Evolutionary conservation across 2,888 invertebrate species (phyloP).

Genomic region (Melinaea menophilus): DNA sequence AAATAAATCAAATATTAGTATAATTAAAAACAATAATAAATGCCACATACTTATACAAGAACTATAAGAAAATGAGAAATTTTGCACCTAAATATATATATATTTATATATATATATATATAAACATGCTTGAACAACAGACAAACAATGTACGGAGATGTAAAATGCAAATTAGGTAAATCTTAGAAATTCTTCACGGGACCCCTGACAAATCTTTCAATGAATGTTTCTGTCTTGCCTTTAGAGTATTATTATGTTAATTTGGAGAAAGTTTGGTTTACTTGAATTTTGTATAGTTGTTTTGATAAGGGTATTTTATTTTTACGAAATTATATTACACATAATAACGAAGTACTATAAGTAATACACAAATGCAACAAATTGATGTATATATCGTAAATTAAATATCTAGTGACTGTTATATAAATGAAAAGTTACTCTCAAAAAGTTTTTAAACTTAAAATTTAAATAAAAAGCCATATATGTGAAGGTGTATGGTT

Average conservation of each 20-base stretch:
- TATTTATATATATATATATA: too few relatives aligned
- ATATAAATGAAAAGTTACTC: background rate
- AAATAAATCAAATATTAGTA: too few relatives aligned
- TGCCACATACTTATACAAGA: too few relatives aligned
- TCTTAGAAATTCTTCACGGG: slow-evolving; percentile 20
- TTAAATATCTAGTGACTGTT: too few relatives aligned
- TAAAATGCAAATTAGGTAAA: slow-evolving; percentile 29
- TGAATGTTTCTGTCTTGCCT: slow-evolving; percentile 23
- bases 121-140: too few relatives aligned
- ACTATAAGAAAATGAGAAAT: too few relatives aligned
- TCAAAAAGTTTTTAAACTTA: background rate
- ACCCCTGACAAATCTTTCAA: slow-evolving; percentile 24
- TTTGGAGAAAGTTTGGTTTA: slow-evolving; percentile 54
- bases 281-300: background rate
- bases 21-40: too few relatives aligned
- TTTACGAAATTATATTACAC: too few relatives aligned
- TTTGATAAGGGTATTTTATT: background rate
- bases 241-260: slow-evolving; percentile 57
- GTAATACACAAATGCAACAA: background rate
- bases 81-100: too few relatives aligned
- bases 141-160: slow-evolving; percentile 7
- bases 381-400: too few relatives aligned
- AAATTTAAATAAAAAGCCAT: background rate
- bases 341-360: background rate
- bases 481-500: slow-evolving; percentile 9